Conservation (phyloP, 1,140 invertebrate genomes). For the Magallana angulata region DNA sequence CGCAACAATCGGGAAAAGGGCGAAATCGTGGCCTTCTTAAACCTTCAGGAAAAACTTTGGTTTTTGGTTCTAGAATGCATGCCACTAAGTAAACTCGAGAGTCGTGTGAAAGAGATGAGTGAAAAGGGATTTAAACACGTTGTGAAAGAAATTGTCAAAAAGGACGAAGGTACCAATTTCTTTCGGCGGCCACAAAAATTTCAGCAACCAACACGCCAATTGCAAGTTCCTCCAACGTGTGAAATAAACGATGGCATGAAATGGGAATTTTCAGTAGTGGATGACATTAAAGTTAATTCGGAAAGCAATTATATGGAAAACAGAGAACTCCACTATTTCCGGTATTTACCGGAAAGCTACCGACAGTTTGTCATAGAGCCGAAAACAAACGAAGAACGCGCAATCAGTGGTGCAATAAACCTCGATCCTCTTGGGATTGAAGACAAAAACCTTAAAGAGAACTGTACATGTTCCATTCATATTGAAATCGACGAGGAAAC, state of each 20-base stretch:
- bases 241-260: conserved; percentile 72
- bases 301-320: conserved; percentile 68
- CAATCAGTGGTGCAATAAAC: conserved; percentile 64
- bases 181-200: conserved; percentile 46
- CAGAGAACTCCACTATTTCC: conserved; percentile 68
- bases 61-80: conserved; percentile 69
- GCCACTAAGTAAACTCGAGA: conserved; percentile 53
- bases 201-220: conserved; percentile 24
- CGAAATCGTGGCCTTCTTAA: conserved; percentile 72
- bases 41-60: conserved; percentile 74
- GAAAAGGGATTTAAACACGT: conserved; percentile 61
- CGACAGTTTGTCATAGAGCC: conserved; percentile 71
- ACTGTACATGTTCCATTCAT: conserved; percentile 64
- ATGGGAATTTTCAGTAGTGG: conserved; percentile 66
- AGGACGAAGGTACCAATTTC: conserved; percentile 56
- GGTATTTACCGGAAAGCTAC: conserved; percentile 71
- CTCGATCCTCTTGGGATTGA: conserved; percentile 62
- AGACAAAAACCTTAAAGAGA: conserved; percentile 60
- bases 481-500: conserved; percentile 66
- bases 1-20: conserved; percentile 67
- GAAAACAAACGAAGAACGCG: conserved; percentile 64
- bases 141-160: conserved; percentile 57
- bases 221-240: conserved; percentile 51
- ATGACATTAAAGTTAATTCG: conserved; percentile 66
- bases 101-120: conserved; percentile 55